A percentile compares a stretch with the other conserved stretches of the same genome.
These are phyloP conservation scores for Artibeus lituratus DNA, from an alignment of 2,797 vertebrate genomes.

Conservation along the genomic window DNA sequence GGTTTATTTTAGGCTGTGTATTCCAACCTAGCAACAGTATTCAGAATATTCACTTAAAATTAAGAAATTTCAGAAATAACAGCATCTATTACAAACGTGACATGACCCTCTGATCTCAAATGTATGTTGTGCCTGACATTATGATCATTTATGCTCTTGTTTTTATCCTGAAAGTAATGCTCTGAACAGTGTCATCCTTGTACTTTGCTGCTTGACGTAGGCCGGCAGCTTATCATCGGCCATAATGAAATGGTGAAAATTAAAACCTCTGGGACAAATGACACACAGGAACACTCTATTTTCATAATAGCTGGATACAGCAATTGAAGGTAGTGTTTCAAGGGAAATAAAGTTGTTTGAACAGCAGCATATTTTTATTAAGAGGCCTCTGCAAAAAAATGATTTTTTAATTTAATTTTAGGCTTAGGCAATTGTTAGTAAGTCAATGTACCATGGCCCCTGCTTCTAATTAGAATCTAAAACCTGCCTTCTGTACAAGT, in stretches of 20 bases:
- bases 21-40: neutral
- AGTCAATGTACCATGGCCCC: neutral
- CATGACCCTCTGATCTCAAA: conserved; percentile 4
- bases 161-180: neutral
- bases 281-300: neutral
- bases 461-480: neutral
- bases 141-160: neutral
- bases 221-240: neutral
- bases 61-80: conserved; percentile 8
- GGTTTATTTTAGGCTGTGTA: neutral
- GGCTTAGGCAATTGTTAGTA: neutral
- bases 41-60: neutral
- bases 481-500: neutral
- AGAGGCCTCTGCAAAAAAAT: neutral
- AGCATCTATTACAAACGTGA: neutral
- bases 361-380: neutral
- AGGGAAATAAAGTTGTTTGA: neutral
- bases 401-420: neutral
- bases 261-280: neutral
- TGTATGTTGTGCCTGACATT: neutral
- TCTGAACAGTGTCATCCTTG: neutral
- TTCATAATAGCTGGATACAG: neutral
- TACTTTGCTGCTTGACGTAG: neutral
- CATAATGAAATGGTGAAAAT: neutral
- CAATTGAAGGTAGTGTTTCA: neutral